Conservation (phyloP, 2,888 invertebrate species). For the Eupsilia transversa region DNA sequence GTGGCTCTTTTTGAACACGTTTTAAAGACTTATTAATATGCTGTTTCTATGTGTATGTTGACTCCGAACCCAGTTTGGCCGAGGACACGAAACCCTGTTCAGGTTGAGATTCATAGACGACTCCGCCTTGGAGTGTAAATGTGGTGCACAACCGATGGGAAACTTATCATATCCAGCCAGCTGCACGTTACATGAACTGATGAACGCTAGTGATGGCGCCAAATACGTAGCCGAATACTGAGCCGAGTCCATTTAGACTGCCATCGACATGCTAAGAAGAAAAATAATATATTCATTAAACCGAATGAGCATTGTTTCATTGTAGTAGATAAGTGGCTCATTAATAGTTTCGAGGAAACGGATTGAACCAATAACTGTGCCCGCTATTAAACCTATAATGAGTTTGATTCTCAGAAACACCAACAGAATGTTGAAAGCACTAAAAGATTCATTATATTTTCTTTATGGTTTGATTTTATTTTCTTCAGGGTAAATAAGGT, state of each 20-base stretch:
- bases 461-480: slow-evolving; percentile 36
- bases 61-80: too few species aligned
- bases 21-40: slow-evolving; percentile 22
- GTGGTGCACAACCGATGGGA: too few species aligned
- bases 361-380: slow-evolving; percentile 38
- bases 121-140: too few species aligned
- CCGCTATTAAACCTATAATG: slow-evolving; percentile 42
- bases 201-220: too few species aligned
- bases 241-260: too few species aligned
- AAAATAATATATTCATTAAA: slow-evolving; percentile 13
- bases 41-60: too few species aligned
- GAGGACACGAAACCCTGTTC: too few species aligned
- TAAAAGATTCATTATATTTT: slow-evolving; percentile 37
- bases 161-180: too few species aligned
- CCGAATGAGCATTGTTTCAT: slow-evolving; percentile 21
- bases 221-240: too few species aligned
- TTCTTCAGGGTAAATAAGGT: slow-evolving; percentile 37
- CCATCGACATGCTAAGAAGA: too few species aligned
- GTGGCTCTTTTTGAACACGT: slow-evolving; percentile 26
- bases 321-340: slow-evolving; percentile 24
- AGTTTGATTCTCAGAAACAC: slow-evolving; percentile 55
- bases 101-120: too few species aligned
- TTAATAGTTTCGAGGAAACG: slow-evolving; percentile 42
- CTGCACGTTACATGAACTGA: too few species aligned
- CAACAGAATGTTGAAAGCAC: slow-evolving; percentile 29